A percentile compares a stretch with the other conserved stretches of the same genome.
Evolutionary conservation across 2,797 vertebrate species (phyloP).

Genomic region (Cynopterus sphinx): DNA sequence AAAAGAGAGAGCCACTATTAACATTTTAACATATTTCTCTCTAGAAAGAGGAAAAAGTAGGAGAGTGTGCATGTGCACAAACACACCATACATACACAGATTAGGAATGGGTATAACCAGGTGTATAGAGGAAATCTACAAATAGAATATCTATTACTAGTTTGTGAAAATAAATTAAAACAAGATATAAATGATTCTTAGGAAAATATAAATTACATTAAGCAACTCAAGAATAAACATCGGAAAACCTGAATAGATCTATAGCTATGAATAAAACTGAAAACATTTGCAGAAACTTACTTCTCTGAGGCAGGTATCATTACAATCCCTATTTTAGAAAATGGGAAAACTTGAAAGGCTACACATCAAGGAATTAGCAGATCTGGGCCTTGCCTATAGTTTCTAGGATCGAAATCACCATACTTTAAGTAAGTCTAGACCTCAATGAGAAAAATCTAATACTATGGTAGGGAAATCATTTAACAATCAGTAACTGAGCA

Average conservation of each 20-base stretch:
- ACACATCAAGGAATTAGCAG: background rate
- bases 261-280: background rate
- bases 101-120: background rate
- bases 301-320: background rate
- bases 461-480: background rate
- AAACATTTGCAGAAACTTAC: background rate
- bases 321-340: background rate
- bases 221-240: background rate
- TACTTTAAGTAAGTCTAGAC: background rate
- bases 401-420: background rate
- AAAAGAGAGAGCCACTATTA: conserved; percentile 33
- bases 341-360: background rate
- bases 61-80: background rate
- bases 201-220: background rate
- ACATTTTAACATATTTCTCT: conserved; percentile 25
- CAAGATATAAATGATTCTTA: background rate
- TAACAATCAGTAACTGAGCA: background rate
- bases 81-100: background rate
- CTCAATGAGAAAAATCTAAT: background rate
- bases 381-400: background rate
- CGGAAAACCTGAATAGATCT: background rate
- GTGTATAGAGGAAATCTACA: background rate
- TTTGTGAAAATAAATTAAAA: conserved; percentile 46
- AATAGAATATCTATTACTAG: background rate
- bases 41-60: background rate